Base-by-base conservation (phyloP, 2,888 invertebrate species). In the Leuctra nigra region DNA sequence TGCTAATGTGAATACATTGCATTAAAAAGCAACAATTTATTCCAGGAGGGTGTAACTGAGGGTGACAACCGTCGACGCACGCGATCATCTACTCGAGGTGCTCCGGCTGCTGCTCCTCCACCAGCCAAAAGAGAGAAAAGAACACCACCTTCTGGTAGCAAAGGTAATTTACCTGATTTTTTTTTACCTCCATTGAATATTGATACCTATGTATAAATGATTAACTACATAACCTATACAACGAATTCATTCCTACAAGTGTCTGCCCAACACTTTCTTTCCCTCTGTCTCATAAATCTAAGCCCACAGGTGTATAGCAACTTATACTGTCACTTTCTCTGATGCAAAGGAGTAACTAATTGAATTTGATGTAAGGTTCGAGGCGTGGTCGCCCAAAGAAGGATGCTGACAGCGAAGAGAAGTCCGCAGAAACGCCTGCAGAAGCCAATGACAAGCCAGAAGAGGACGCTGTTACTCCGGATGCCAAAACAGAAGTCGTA, bases 1-100 rank as follows among this genome's bases (percentile, higher is more conserved):
- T n/a, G n/a, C n/a, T n/a, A n/a, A n/a, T n/a, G n/a, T n/a, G n/a
- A n/a, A n/a, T n/a, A n/a, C n/a, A n/a, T n/a, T n/a, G n/a, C n/a
- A n/a, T n/a, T n/a, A n/a, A n/a, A n/a, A n/a, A n/a, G n/a, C n/a
- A n/a, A n/a, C n/a, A n/a, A n/a, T n/a, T n/a, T n/a, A n/a, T n/a
- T n/a, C n/a, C n/a, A n/a, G 38, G 53, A 53, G 54, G 53, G 20
- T 52, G 50, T 60, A 53, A 38, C 57, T 14, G 77, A 78, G 63
- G 71, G 76, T 9, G 79, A 79, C 62, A 78, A 78, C 3, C 71
- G 79, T 60, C 74, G 80, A 60, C 73, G 78, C 53, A 80, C 80
- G 7, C 71, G 80, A 33, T 79, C 79, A 54, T 76, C 79, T 33
- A 77, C 77, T 16, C 72, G 78, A 66, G 79, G 79, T 13, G 68